A percentile compares a stretch with the other conserved stretches of the same genome.
phyloP scores from a whole-genome alignment of 2,113 vertebrate species.

The Microtus oregoni region DNA sequence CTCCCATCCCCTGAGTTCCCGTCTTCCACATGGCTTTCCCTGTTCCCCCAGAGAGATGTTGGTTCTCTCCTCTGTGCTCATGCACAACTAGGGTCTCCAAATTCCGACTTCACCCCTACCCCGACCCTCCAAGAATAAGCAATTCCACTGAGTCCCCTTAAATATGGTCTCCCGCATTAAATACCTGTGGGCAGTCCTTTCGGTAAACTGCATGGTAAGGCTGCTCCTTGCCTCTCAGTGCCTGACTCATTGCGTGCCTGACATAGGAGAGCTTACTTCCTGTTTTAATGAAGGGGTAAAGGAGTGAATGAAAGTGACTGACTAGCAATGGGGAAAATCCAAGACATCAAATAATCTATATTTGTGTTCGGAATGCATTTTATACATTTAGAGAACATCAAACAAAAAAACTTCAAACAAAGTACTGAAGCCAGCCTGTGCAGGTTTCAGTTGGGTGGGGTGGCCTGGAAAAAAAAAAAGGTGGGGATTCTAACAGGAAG shows the following conservation, averaged over 20 bases:
- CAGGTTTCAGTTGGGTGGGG: constrained; percentile 72
- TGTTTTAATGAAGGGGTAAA: not conserved
- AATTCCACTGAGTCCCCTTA: not conserved
- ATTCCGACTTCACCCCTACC: not conserved
- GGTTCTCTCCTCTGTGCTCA: not conserved
- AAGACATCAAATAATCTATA: constrained; percentile 70
- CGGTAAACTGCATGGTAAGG: not conserved
- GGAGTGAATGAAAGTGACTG: not conserved
- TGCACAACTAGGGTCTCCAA: not conserved
- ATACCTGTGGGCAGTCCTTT: not conserved
- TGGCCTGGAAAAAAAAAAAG: constrained; percentile 42
- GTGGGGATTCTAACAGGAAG: constrained; percentile 65
- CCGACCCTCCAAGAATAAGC: not conserved
- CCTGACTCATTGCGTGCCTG: not conserved
- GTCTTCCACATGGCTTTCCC: not conserved
- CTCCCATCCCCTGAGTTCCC: not conserved
- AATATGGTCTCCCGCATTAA: not conserved
- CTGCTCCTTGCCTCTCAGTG: not conserved
- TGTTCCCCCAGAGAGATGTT: not conserved
- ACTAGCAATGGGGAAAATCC: constrained; percentile 46
- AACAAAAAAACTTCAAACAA: constrained; percentile 76
- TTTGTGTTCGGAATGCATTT: constrained; percentile 73
- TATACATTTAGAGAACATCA: constrained; percentile 72
- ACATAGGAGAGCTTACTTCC: not conserved
- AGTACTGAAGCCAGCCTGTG: constrained; percentile 72